Base-by-base conservation (phyloP, 2,888 invertebrate genomes). In the Hoplodrina ambigua region DNA sequence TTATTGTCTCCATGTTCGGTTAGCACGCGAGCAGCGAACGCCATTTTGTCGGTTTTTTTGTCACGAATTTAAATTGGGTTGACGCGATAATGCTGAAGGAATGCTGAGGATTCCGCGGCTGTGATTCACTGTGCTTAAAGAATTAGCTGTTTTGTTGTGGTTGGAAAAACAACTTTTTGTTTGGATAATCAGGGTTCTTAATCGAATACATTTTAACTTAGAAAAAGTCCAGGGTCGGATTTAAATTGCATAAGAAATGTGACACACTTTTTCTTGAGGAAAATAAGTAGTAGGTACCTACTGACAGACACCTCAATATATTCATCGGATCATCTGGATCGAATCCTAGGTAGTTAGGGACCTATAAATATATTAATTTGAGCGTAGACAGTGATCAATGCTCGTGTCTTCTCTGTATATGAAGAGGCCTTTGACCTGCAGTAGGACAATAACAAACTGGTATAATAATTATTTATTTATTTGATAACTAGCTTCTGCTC, bases 1-100 rank as follows among this genome's bases (percentile, higher is more conserved):
- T 95, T 95, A 95, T 95, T 93, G 94, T 94, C 91, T 90, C 87
- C 83, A 86, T 89, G 91, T 91, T 90, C 83, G 88, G 87, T 87
- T 88, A 90, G 88, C 94, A 95, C 94, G 95, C 94, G 87, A 94
- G 86, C 89, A 87, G 65, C 78, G 81, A 82, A 78, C 84, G 82
- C 78, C 71, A 65, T 80, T 80, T 77, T 72, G 82, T 80, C 71
- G 69, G 78, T 82, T 81, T 79, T 80, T 80, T 80, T 58, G 81
- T 83, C 69, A 75, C 83, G 74, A 83, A 73, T 86, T 86, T 70
- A 85, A 83, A 85, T 83, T 86, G 77, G 83, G 82, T 79, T 85
- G 82, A 82, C 84, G 78, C 84, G 85, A 84, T 85, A 85, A 82
- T 83, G 83, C 64, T 81, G 68, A 75, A 76, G 65, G 79, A 84